Base-by-base conservation (phyloP, 2,797 vertebrate genomes). In the Anableps anableps region DNA sequence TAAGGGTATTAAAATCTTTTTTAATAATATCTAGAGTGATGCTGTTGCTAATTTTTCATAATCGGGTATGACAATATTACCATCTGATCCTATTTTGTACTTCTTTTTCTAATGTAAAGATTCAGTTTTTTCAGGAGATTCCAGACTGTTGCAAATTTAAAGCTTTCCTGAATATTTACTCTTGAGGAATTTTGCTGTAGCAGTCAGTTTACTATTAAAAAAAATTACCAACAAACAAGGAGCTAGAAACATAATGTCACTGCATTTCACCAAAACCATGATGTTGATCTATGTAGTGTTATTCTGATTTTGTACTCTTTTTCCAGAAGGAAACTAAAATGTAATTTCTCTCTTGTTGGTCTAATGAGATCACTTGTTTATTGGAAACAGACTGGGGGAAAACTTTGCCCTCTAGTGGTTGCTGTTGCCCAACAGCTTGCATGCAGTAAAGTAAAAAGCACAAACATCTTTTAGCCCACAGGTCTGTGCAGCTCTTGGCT, bases 371-470 rank as follows among this genome's bases (percentile, higher is more conserved):
- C 64, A 23, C 36, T 66, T 38, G 64, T 38, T 14, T 41, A 4
- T 21, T 41, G 17, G 21, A 60, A 26, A 74, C 13, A 38, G 23
- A 55, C 58, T 58, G 5, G 48, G 19, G 43, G n/a, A 53, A 70
- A 77, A 53, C 47, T 29, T 31, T 50, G 55, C 70, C 70, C 16
- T 62, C 70, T 62, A 62, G 70, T 47, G 43, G 70, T 62, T 16
- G n/a, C 23, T 41, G 71, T 29, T 38, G 36, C n/a, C 29, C 0
- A 0, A 34, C 53, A 50, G 43, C 17, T n/a, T 23, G 76, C 70
- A 23, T 72, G 68, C 41, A 68, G 68, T 43, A 47, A 17, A 38
- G 6, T 8, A 70, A 55, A 47, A 53, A 4, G 47, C 4, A 62
- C 45, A 21, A 3, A 50, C 50, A 64, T 9, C 58, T 41, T 53